Evolutionary conservation across 2,113 vertebrate species (phyloP), one percentile per base, ranked within the genome.

Genomic region (Callocephalon fimbriatum): DNA sequence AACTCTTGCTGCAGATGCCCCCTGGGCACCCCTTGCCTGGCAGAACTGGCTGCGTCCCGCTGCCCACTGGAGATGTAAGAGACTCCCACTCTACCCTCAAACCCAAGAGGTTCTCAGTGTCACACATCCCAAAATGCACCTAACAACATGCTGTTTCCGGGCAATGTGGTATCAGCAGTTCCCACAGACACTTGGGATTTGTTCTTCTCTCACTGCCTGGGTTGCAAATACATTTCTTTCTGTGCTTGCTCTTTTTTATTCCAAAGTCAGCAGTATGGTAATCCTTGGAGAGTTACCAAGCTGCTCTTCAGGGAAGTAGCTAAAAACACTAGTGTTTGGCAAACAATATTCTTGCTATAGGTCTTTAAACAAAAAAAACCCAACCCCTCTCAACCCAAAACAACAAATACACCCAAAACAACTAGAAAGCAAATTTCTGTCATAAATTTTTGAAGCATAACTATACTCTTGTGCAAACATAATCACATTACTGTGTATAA

Each of bases 171-270:
- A 21, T 96, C 95, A 94, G 87, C 81, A 87, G 71, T 47, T 95
- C 84, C 77, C 53, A 65, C 15, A 7, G 4, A 54, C 87, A 37
- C 89, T 87, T 61, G 71, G 80, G 89, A 87, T 88, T 95, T 7
- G 1, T 58, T 94, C 77, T 85, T 75, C 73, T 63, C 59, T 89
- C 25, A 50, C n/a, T 93, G 73, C 61, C 86, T 59, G 44, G 18
- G 56, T 63, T 87, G 91, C 73, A 89, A 96, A 93, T 87, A 91
- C 72, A 78, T 92, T 94, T 87, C 70, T 87, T 91, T 82, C 48
- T 56, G 56, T 42, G 72, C 35, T 83, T 14, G 40, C 35, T 51
- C 13, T 72, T 83, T 88, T 90, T 86, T 58, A 35, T 88, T 26
- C 84, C 62, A 9, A 78, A 90, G 85, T 90, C 90, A 94, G 93